These are phyloP conservation scores for Seriola aureovittata DNA, from an alignment of 2,113 vertebrate species.

Conservation along the genomic window DNA sequence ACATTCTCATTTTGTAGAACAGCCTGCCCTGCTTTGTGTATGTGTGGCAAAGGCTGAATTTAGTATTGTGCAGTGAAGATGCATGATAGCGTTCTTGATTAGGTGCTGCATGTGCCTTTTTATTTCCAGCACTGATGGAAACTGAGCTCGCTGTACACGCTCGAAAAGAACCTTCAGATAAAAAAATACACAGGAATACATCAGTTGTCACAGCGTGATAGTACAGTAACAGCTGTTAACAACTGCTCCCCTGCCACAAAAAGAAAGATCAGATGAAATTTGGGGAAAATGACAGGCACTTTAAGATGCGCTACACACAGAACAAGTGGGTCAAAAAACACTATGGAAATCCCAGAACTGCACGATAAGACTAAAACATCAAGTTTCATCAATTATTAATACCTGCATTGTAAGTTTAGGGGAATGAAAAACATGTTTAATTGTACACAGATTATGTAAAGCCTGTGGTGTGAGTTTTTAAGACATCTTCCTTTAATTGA, in stretches of 20 bases:
- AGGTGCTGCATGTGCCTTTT: slow-evolving; percentile 38
- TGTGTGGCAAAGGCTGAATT: slow-evolving; percentile 58
- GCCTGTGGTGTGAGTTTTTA: background rate
- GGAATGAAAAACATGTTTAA: slow-evolving; percentile 1
- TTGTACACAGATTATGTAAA: slow-evolving; percentile 14
- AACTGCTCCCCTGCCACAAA: slow-evolving; percentile 28
- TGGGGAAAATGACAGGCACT: slow-evolving; percentile 21
- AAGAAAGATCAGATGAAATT: slow-evolving; percentile 46
- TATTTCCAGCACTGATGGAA: slow-evolving; percentile 36
- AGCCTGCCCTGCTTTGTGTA: slow-evolving; percentile 63
- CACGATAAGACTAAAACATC: slow-evolving; percentile 15
- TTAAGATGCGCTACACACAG: slow-evolving; percentile 30
- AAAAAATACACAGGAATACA: slow-evolving; percentile 15
- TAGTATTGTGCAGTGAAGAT: slow-evolving; percentile 46
- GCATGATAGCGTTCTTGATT: slow-evolving; percentile 54
- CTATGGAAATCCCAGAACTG: slow-evolving; percentile 36
- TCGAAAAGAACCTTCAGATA: slow-evolving; percentile 18
- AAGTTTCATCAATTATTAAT: slow-evolving; percentile 35
- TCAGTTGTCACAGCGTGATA: slow-evolving; percentile 13
- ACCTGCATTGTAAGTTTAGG: background rate
- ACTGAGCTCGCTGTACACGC: background rate
- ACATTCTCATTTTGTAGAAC: slow-evolving; percentile 65
- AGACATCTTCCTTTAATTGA: background rate
- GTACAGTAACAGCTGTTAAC: slow-evolving; percentile 44
- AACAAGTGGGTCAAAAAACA: slow-evolving; percentile 25